Conservation (phyloP, 2,113 vertebrate genomes). For the Machaerirhynchus nigripectus region DNA sequence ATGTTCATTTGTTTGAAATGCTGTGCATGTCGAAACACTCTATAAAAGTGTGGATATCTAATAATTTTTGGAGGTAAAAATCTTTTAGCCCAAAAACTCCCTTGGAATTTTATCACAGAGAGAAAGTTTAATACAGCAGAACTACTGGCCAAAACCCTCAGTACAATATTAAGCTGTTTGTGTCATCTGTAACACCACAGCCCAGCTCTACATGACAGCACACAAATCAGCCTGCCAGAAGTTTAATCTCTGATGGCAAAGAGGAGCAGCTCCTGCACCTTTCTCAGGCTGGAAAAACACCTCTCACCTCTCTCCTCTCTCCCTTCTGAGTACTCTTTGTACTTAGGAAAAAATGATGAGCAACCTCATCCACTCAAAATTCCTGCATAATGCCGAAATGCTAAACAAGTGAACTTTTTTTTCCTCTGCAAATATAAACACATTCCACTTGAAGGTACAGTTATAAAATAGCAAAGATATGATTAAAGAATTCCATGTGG, state of each 20-base stretch:
- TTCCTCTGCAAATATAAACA: constrained; percentile 57
- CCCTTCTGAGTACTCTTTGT: constrained; percentile 38
- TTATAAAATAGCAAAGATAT: constrained; percentile 67
- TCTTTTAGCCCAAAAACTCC: constrained; percentile 26
- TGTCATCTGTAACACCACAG: constrained; percentile 19
- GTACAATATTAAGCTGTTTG: constrained; percentile 42
- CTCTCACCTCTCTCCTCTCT: constrained; percentile 42
- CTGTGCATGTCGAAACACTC: not conserved
- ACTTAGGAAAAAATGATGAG: constrained; percentile 51
- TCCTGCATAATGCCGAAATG: constrained; percentile 42
- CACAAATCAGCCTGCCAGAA: not conserved
- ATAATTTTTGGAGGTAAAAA: constrained; percentile 52
- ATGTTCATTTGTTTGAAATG: not conserved
- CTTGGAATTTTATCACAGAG: constrained; percentile 17
- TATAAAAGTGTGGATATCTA: not conserved
- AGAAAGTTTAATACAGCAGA: constrained; percentile 59
- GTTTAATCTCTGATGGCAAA: not conserved
- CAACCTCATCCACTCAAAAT: constrained; percentile 48
- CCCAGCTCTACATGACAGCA: not conserved
- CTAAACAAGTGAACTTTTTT: constrained; percentile 47
- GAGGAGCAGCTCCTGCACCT: not conserved
- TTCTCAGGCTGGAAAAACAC: constrained; percentile 31
- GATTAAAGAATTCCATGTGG: constrained; percentile 71
- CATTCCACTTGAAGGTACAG: constrained; percentile 66
- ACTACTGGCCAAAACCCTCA: not conserved